Evolutionary conservation across 2,797 vertebrate genomes (phyloP).

Genomic region (Netta rufina): DNA sequence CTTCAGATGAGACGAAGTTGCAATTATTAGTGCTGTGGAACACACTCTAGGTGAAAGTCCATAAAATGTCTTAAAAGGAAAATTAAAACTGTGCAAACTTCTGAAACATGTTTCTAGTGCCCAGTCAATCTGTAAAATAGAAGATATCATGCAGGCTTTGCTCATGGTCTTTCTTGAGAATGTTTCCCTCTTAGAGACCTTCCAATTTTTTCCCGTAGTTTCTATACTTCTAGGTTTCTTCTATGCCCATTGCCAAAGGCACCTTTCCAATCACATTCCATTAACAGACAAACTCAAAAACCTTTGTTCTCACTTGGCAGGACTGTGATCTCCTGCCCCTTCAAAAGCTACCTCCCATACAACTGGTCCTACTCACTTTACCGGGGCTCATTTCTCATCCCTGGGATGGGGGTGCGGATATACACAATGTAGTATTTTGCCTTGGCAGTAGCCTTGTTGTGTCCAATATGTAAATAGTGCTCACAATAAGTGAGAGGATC

Average conservation of each 20-base stretch:
- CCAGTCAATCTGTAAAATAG: background rate
- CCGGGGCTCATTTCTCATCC: background rate
- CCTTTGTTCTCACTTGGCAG: background rate
- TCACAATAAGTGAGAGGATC: background rate
- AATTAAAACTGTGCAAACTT: background rate
- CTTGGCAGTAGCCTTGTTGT: background rate
- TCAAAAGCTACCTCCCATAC: background rate
- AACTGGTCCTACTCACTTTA: background rate
- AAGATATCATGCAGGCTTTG: background rate
- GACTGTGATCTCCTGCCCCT: background rate
- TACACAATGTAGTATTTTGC: background rate
- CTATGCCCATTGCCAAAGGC: background rate
- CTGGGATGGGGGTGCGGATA: too few relatives aligned
- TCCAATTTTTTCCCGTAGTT: background rate
- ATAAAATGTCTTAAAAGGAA: background rate
- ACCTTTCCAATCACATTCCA: background rate
- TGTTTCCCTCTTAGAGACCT: background rate
- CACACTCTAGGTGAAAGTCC: background rate
- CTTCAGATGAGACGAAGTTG: background rate
- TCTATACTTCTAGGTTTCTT: background rate
- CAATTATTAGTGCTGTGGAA: background rate
- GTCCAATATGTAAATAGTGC: rapidly evolving
- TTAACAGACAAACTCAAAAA: background rate
- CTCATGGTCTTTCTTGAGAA: background rate
- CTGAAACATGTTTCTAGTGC: background rate